Evolutionary conservation across 1,140 invertebrate genomes (phyloP), one percentile per base, ranked within the genome.

Genomic region (Arctopsyche grandis): DNA sequence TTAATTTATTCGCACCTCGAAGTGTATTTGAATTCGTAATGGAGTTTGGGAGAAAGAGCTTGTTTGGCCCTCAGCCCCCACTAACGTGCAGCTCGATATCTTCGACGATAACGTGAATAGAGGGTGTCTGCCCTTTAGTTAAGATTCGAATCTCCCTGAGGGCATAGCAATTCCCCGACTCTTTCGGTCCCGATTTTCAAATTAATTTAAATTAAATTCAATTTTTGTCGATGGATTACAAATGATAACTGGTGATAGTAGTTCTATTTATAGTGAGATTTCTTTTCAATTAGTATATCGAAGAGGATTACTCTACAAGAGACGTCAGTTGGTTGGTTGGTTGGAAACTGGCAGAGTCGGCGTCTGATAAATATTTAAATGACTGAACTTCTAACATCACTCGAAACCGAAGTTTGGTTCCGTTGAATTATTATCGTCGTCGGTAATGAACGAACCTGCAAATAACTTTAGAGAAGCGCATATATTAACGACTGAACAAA

Each of bases 301-400:
- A 66, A 66, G 22, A 10, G 43, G 29, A 69, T 21, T 38, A 77
- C 75, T 76, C 43, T 5, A 48, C 22, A 75, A 52, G 24, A 52
- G 44, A 46, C 69, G 78, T 78, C 78, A 79, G 74, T 77, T 81
- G 78, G 26, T 78, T 66, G 70, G 52, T 77, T 78, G 78, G 26
- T 75, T 24, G 44, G 73, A 46, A 79, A 43, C 14, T 75, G 44
- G 44, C 52, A 29, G 78, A 66, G 60, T 44, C 43, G 77, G 80
- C 78, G 73, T 75, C 73, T 76, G 80, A 77, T 82, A 79, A 82
- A 82, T 82, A 82, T 82, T 82, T 82, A 82, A 82, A 79, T 82
- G 78, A 56, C 56, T 71, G 75, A 82, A 82, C 78, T 82, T 82
- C 78, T 52, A 66, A 77, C 80, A 79, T 24, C 69, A 66, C 63